Evolutionary conservation across 2,888 invertebrate genomes (phyloP), one percentile per base, ranked within the genome.

Genomic region (Cephus pulcher): DNA sequence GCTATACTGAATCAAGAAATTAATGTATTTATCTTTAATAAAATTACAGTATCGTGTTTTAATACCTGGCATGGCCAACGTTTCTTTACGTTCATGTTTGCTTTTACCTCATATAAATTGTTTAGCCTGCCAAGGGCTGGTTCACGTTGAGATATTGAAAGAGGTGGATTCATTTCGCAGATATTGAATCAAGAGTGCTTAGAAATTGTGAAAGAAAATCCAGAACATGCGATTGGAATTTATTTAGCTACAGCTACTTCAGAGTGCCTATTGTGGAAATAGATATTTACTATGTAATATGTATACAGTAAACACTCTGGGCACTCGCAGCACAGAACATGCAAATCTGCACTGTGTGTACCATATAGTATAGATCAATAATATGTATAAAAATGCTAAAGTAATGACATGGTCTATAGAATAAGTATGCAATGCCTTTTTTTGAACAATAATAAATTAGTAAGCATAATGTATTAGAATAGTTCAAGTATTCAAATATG

Each of bases 21-120:
- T 23, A 56, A 74, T 79, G 76, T 76, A 35, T 75, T 79, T 71
- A 80, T 80, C 77, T 76, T 78, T 75, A 70, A 75, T 74, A 33
- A 75, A 75, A 75, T 77, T 75, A 69, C 30, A n/a, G 37, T 69
- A 75, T n/a, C 34, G 56, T 74, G 73, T 77, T 75, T 34, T 69
- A 77, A 73, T 73, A 71, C 40, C 70, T 74, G 78, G 78, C 75
- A 76, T 56, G 56, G 56, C 56, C 23, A 9, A 56, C 1, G 23
- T 23, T 56, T 56, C 6, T 23, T 23, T 56, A 56, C 6, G 9
- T 23, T 56, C 40, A 23, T 23, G 40, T 56, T 23, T 56, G 40
- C 6, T 56, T 56, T 56, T 56, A 56, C 56, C 56, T 56, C 2
- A 9, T 23, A 56, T 56, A 23, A 15, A 56, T 9, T 56, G 23